Evolutionary conservation across 2,113 vertebrate genomes (phyloP).

Genomic region (Neogale vison): DNA sequence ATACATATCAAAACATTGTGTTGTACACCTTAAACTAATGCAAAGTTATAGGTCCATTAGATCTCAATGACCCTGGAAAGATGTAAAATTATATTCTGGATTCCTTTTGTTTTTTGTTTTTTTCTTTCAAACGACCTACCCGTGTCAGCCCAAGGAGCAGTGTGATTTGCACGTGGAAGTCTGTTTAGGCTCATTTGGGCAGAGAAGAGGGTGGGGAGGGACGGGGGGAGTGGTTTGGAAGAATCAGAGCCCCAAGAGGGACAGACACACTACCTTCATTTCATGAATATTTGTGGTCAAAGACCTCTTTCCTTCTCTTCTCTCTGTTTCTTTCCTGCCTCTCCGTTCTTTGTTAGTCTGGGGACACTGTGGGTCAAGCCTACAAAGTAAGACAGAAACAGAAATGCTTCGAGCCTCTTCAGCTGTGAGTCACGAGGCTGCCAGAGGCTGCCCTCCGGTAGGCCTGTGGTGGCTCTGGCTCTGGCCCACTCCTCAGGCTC

Average conservation of each 20-base stretch:
- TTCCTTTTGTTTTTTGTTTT: background rate
- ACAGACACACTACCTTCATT: background rate
- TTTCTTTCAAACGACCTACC: background rate
- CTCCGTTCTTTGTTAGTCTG: background rate
- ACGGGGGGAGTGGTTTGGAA: background rate
- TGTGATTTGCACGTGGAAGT: background rate
- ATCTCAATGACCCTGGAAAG: background rate
- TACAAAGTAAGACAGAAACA: background rate
- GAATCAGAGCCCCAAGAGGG: background rate
- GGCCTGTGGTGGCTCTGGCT: rapidly evolving
- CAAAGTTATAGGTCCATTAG: background rate
- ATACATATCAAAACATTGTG: background rate
- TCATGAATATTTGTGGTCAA: rapidly evolving
- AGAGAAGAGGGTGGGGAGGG: background rate
- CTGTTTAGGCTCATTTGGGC: background rate
- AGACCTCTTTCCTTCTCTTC: background rate
- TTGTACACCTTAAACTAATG: background rate
- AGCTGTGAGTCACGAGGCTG: rapidly evolving
- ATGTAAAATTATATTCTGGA: background rate
- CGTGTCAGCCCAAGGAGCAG: background rate
- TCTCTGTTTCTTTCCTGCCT: background rate
- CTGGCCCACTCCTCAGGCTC: rapidly evolving
- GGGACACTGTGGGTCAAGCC: too few species aligned
- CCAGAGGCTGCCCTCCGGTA: background rate
- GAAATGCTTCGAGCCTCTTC: rapidly evolving